Evolutionary conservation across 2,888 invertebrate genomes (phyloP).

Genomic region (Osedax fenrisi): DNA sequence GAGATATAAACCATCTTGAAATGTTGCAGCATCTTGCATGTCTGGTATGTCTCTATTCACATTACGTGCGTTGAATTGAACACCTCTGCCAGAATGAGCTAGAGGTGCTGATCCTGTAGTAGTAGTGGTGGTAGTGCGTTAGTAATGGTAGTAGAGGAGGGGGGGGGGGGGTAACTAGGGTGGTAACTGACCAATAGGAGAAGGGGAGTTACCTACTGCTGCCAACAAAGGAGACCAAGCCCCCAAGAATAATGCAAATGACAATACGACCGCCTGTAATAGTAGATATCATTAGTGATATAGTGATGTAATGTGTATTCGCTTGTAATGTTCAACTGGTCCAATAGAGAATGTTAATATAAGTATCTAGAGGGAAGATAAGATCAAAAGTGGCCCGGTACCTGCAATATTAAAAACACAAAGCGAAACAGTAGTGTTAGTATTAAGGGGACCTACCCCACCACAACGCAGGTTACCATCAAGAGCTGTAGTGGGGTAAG

Average conservation of each 20-base stretch:
- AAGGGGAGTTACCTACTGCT: not conserved
- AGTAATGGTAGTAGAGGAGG: not conserved
- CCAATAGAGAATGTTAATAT: too few species aligned
- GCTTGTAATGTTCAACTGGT: too few species aligned
- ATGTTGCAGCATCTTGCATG: not conserved
- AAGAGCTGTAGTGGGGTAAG: too few species aligned
- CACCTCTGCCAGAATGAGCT: not conserved
- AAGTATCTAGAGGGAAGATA: too few species aligned
- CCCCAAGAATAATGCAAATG: conserved; percentile 46
- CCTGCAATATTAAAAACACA: too few species aligned
- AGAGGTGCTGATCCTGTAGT: not conserved
- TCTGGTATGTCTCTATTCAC: not conserved
- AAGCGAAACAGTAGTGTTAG: too few species aligned
- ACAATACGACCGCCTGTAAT: conserved; percentile 36
- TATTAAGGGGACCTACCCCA: too few species aligned
- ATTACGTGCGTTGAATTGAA: not conserved
- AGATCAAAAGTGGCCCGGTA: too few species aligned
- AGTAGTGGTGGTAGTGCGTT: not conserved
- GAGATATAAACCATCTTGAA: too few species aligned
- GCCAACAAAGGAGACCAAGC: conserved; percentile 42
- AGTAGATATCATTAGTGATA: too few species aligned
- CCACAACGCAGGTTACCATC: too few species aligned
- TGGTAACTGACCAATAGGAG: not conserved
- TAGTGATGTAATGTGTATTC: too few species aligned
- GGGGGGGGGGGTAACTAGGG: not conserved